Evolutionary conservation across 2,113 vertebrate genomes (phyloP).

Genomic region (Pycnonotus jocosus): DNA sequence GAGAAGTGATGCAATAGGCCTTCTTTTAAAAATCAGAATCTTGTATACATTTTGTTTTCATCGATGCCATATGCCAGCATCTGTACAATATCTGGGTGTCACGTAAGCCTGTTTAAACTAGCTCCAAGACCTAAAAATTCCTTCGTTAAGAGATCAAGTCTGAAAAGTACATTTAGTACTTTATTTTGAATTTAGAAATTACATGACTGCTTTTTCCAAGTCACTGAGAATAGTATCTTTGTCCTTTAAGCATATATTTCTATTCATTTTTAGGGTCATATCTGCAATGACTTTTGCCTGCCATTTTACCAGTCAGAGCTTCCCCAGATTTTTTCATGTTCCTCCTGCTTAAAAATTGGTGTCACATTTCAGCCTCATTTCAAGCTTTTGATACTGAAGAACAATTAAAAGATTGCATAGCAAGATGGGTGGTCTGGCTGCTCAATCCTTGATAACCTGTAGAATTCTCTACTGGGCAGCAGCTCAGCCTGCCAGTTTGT

Average conservation of each 20-base stretch:
- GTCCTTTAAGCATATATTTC: accelerated
- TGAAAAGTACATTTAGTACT: not conserved
- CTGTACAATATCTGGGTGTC: not conserved
- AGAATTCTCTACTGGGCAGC: not conserved
- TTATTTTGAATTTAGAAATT: not conserved
- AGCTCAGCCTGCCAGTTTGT: not conserved
- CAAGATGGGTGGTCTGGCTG: not conserved
- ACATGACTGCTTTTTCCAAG: not conserved
- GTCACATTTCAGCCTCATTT: not conserved
- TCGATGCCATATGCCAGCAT: not conserved
- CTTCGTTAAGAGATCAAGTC: not conserved
- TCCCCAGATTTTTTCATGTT: not conserved
- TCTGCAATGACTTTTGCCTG: not conserved
- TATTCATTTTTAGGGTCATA: not conserved
- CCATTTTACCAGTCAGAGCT: not conserved
- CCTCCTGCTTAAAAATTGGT: not conserved
- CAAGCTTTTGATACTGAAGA: not conserved
- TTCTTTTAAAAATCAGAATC: not conserved
- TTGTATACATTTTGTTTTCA: not conserved
- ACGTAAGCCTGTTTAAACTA: not conserved
- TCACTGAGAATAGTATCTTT: not conserved
- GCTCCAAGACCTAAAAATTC: not conserved
- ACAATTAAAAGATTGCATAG: not conserved
- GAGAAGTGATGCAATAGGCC: not conserved
- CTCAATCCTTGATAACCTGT: not conserved